These are phyloP conservation scores for Pluvianellus socialis DNA, from an alignment of 2,113 vertebrate species.

Conservation along the genomic window DNA sequence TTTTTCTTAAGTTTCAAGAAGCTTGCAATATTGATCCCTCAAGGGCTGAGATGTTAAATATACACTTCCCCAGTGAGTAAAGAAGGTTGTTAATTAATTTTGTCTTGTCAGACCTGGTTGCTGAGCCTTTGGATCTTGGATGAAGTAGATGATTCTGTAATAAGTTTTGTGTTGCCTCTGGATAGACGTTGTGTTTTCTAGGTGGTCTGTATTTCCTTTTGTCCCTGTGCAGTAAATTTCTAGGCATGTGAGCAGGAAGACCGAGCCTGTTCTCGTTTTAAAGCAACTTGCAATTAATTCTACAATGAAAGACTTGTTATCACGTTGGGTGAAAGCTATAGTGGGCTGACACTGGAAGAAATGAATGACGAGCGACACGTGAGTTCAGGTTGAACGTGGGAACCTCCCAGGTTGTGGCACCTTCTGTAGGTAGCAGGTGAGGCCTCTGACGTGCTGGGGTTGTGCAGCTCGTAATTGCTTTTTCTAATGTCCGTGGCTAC, in stretches of 20 bases:
- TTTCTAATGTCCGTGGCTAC: neutral
- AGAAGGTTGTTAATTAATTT: constrained; percentile 49
- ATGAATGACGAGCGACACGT: neutral
- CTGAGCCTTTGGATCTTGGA: neutral
- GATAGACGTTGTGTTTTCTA: neutral
- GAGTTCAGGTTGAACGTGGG: neutral
- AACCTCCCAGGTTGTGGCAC: neutral
- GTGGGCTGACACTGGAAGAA: neutral
- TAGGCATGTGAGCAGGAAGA: neutral
- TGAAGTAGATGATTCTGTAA: neutral
- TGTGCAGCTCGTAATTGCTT: neutral
- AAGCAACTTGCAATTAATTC: neutral
- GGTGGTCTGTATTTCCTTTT: neutral
- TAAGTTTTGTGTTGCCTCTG: neutral
- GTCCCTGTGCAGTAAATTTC: neutral
- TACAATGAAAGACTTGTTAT: neutral
- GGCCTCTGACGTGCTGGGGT: neutral
- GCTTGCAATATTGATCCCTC: constrained; percentile 11
- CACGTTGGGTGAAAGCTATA: neutral
- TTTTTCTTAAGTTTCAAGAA: constrained; percentile 30
- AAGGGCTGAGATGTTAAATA: constrained; percentile 38
- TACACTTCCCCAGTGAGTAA: constrained; percentile 5
- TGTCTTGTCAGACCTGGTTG: neutral
- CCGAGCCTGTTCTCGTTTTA: neutral
- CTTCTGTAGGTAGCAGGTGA: neutral